phyloP scores from a whole-genome alignment of 2,888 invertebrate genomes.

The Dioctria linearis region DNA sequence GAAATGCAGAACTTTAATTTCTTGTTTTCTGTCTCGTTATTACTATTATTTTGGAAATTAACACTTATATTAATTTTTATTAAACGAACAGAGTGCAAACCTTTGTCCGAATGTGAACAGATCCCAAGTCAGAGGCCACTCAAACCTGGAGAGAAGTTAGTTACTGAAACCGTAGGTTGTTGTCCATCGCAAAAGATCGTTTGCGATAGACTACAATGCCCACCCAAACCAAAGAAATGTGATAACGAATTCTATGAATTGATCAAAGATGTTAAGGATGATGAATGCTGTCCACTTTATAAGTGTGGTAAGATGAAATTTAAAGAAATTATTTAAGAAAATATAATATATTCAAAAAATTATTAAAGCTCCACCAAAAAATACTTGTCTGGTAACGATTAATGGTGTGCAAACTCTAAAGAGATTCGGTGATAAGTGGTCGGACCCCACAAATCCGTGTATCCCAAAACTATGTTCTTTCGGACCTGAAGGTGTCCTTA shows the following conservation, averaged over 20 bases:
- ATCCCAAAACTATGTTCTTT: slow-evolving; percentile 66
- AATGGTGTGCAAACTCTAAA: slow-evolving; percentile 67
- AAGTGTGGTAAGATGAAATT: slow-evolving; percentile 75
- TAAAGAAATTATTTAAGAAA: background rate
- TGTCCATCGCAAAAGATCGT: slow-evolving; percentile 77
- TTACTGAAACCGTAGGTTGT: slow-evolving; percentile 78
- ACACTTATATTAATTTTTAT: background rate
- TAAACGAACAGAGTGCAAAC: slow-evolving; percentile 78
- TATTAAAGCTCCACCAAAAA: slow-evolving; percentile 66
- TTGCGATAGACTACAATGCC: slow-evolving; percentile 78
- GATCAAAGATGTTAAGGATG: slow-evolving; percentile 65
- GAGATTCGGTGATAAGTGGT: slow-evolving; percentile 71
- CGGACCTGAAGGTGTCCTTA: slow-evolving; percentile 65
- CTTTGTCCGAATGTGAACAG: slow-evolving; percentile 78
- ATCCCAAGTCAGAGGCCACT: slow-evolving; percentile 71
- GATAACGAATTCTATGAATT: slow-evolving; percentile 74
- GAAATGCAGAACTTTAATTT: background rate
- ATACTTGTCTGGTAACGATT: slow-evolving; percentile 67
- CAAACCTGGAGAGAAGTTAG: slow-evolving; percentile 77
- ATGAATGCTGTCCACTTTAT: slow-evolving; percentile 78
- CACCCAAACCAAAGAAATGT: slow-evolving; percentile 71
- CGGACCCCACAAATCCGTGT: slow-evolving; percentile 71
- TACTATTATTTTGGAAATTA: too few species aligned
- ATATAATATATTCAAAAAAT: slow-evolving; percentile 7
- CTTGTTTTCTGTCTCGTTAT: background rate